Conservation (phyloP, 2,888 invertebrate genomes). For the Eilema depressum region DNA sequence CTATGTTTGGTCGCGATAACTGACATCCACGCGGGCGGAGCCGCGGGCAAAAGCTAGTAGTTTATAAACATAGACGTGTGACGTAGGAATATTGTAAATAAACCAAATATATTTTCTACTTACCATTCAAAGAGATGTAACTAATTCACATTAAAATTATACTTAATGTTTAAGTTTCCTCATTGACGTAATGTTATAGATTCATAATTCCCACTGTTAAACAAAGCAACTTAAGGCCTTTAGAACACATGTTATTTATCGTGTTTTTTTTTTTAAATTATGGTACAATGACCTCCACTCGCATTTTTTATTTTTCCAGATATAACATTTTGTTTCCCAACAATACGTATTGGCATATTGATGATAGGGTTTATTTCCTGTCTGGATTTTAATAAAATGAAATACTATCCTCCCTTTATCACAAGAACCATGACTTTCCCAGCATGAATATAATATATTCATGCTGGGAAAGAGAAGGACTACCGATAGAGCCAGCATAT, state of each 20-base stretch:
- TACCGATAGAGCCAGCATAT: too few relatives aligned
- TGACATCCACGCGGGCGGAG: too few relatives aligned
- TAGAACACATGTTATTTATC: neutral
- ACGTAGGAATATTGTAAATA: neutral
- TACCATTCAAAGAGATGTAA: neutral
- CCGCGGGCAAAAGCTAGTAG: too few relatives aligned
- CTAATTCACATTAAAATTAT: neutral
- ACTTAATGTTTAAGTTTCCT: neutral
- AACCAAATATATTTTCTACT: neutral
- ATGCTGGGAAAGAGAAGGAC: too few relatives aligned
- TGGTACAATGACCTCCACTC: neutral
- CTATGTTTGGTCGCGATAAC: too few relatives aligned
- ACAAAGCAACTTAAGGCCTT: neutral
- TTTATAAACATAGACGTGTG: neutral
- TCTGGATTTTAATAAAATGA: neutral
- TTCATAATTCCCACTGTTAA: constrained; percentile 2
- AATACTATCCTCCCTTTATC: neutral
- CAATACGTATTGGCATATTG: neutral
- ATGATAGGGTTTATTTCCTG: neutral
- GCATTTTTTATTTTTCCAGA: neutral
- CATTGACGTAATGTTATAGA: constrained; percentile 4
- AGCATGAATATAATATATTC: too few relatives aligned
- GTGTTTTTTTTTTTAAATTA: neutral
- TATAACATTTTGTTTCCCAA: neutral
- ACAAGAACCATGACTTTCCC: too few relatives aligned